phyloP scores from a whole-genome alignment of 2,888 invertebrate species.

The Argyra leucocephala region DNA sequence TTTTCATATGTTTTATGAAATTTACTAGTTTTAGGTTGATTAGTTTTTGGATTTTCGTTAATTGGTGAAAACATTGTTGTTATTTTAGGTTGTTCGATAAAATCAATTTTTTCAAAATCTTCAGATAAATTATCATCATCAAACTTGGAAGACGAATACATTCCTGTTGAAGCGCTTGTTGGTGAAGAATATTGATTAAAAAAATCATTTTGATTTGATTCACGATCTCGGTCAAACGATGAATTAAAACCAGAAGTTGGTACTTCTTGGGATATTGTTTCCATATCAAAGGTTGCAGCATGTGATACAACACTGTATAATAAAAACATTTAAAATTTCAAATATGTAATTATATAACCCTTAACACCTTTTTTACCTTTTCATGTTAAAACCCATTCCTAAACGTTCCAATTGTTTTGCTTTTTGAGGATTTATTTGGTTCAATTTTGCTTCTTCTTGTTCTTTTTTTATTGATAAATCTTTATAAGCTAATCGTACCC shows the following conservation, averaged over 20 bases:
- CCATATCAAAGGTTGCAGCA: slow-evolving; percentile 85
- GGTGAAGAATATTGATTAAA: slow-evolving; percentile 39
- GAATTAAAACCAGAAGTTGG: slow-evolving; percentile 41
- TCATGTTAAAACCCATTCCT: slow-evolving; percentile 70
- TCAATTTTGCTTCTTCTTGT: slow-evolving; percentile 62
- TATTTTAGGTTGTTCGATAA: background rate
- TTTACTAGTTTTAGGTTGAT: background rate
- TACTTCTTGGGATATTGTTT: slow-evolving; percentile 76
- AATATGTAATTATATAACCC: background rate
- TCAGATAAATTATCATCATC: slow-evolving; percentile 32
- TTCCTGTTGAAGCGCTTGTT: slow-evolving; percentile 20
- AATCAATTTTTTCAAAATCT: background rate
- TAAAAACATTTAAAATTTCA: slow-evolving; percentile 12
- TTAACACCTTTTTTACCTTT: slow-evolving; percentile 27
- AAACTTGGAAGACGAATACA: slow-evolving; percentile 18
- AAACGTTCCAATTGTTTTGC: slow-evolving; percentile 82
- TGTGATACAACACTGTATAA: slow-evolving; percentile 55
- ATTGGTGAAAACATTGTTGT: slow-evolving; percentile 2
- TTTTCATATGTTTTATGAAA: slow-evolving; percentile 41
- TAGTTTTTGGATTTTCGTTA: background rate
- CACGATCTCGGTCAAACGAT: slow-evolving; percentile 42
- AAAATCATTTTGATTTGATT: slow-evolving; percentile 21
- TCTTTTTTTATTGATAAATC: slow-evolving; percentile 60
- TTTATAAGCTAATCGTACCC: slow-evolving; percentile 67
- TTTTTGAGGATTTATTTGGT: slow-evolving; percentile 67